phyloP scores from a whole-genome alignment of 2,113 vertebrate species.

The Pelvicachromis taeniatus region DNA sequence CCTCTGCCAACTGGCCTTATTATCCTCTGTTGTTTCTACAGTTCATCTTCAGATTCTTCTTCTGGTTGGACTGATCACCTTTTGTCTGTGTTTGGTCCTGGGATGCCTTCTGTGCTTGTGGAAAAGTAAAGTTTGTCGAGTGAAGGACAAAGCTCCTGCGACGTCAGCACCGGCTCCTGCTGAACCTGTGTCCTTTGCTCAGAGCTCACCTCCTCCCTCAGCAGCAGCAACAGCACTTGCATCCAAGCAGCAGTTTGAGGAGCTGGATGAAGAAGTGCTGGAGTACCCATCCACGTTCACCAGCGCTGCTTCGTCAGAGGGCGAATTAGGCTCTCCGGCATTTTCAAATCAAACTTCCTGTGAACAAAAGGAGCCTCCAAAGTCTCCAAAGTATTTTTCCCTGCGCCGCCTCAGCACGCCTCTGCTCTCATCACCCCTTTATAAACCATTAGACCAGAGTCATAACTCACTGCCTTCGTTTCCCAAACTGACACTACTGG shows the following conservation, averaged over 20 bases:
- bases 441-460: slow-evolving; percentile 30
- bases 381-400: slow-evolving; percentile 58
- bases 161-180: neutral
- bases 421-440: neutral
- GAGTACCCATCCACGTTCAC: slow-evolving; percentile 58
- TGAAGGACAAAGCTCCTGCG: slow-evolving; percentile 23
- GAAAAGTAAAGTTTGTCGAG: slow-evolving; percentile 10
- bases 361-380: slow-evolving; percentile 37
- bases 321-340: neutral
- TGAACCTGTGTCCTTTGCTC: slow-evolving; percentile 22
- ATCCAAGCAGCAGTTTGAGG: slow-evolving; percentile 38
- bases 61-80: slow-evolving; percentile 63
- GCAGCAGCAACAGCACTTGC: neutral
- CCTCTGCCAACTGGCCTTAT: neutral
- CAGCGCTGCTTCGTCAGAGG: slow-evolving; percentile 52
- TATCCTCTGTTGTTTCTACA: slow-evolving; percentile 38
- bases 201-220: neutral
- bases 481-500: slow-evolving; percentile 56
- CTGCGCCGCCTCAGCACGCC: slow-evolving; percentile 55
- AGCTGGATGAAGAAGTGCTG: slow-evolving; percentile 49
- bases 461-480: slow-evolving; percentile 54
- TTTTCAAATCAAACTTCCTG: neutral
- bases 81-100: slow-evolving; percentile 73
- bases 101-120: slow-evolving; percentile 75
- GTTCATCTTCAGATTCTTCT: slow-evolving; percentile 74